Base-by-base conservation (phyloP, 2,113 vertebrate species). In the Meleagris gallopavo region DNA sequence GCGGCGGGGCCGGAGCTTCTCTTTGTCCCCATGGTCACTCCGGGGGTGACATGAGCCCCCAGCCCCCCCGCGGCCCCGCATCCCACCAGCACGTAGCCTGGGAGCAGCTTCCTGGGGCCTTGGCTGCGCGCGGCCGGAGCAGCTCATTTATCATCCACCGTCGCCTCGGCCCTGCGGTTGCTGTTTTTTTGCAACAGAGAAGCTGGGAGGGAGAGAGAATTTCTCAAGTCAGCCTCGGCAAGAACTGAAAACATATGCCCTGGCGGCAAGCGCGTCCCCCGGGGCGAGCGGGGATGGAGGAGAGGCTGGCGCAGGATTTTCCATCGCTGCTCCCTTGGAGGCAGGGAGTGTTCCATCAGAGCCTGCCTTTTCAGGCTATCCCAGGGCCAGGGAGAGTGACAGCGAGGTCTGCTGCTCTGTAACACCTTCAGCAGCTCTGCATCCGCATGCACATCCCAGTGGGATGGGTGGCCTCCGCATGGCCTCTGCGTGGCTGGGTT, bases 201-300 rank as follows among this genome's bases (percentile, higher is more conserved):
- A 91, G 91, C 96, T 89, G 93, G 93, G 91, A 94, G 85, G 94
- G 87, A 94, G 79, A 96, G 93, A 94, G 79, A 89, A 93, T 96
- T 96, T 95, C 90, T 94, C 95, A 96, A 94, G 95, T 93, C 60
- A 11, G 94, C 94, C 94, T 84, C 83, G 69, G 89, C 84, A 89
- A 93, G 92, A 94, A 94, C 96, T 91, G 94, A 83, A 95, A 96
- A 95, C 95, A 93, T 17, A 95, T 96, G 95, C 92, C 89, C 93
- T 95, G 89, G 94, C 94, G 72, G 84, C 96, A 79, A 82, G 73
- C 32, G 7, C 41, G 27, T 94, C 91, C 94, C 95, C 87, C 1
- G 89, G 94, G 96, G 92, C 70, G 34, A 4, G 45, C 15, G 3
- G 80, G 83, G 89, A 94, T 93, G 90, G 30, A 88, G 92, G 80